Percentiles rank a stretch among this genome's conserved stretches.
Conservation (phyloP, 1,140 invertebrate genomes). For the Euwallacea similis region DNA sequence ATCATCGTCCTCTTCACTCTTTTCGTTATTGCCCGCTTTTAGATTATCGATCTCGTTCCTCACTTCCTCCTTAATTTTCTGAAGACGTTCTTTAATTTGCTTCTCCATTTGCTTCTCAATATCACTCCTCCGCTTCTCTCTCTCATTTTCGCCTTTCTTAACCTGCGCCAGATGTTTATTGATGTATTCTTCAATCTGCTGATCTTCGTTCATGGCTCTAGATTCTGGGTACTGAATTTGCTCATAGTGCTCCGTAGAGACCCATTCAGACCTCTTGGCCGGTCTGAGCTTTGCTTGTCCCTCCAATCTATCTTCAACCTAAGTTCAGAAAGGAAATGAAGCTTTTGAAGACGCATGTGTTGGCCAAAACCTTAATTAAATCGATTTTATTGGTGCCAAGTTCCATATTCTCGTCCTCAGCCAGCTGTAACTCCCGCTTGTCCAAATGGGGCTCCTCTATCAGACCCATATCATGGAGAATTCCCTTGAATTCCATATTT, state of each 20-base stretch:
- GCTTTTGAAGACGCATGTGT: no score
- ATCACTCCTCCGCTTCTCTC: conserved; percentile 9
- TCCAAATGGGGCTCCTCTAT: conserved; percentile 36
- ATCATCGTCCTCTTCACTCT: conserved; percentile 21
- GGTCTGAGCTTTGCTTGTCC: not conserved
- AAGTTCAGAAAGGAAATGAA: conserved; percentile 3
- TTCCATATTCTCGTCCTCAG: conserved; percentile 48
- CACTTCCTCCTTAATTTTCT: conserved; percentile 50
- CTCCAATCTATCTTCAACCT: not conserved
- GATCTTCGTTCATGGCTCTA: conserved; percentile 41
- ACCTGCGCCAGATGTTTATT: conserved; percentile 33
- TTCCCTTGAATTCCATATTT: conserved; percentile 44
- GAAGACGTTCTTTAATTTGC: conserved; percentile 47
- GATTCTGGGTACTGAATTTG: conserved; percentile 15
- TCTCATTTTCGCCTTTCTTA: conserved; percentile 7
- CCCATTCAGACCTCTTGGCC: not conserved
- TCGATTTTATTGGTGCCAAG: conserved; percentile 28
- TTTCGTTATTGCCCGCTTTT: conserved; percentile 26
- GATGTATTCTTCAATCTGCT: conserved; percentile 43
- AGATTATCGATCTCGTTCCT: conserved; percentile 47
- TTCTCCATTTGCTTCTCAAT: conserved; percentile 39
- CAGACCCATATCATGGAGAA: conserved; percentile 47
- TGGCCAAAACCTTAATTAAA: conserved; percentile 11
- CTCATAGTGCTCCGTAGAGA: conserved; percentile 7
- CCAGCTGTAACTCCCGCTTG: conserved; percentile 31